phyloP scores from a whole-genome alignment of 1,140 invertebrate species.

The Drosophila elegans region DNA sequence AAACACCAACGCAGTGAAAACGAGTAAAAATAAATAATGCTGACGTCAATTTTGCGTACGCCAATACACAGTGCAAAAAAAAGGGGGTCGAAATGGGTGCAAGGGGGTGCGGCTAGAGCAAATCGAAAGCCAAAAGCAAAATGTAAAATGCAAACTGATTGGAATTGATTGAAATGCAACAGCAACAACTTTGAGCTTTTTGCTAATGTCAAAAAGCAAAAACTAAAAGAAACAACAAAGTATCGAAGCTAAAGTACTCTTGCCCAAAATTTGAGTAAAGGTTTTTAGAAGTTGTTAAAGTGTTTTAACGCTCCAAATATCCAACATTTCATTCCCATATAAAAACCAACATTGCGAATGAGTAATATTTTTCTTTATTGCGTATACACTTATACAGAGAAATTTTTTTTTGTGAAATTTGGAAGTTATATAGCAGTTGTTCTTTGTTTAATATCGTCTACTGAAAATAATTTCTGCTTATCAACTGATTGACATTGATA shows the following conservation, averaged over 20 bases:
- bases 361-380: background rate
- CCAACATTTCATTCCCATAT: too few relatives aligned
- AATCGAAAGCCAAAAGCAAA: constrained; percentile 52
- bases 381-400: too few relatives aligned
- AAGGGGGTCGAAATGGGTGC: background rate
- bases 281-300: background rate
- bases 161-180: constrained; percentile 77
- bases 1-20: constrained; percentile 54
- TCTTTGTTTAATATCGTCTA: too few relatives aligned
- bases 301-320: too few relatives aligned
- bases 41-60: constrained; percentile 85
- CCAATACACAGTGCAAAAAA: constrained; percentile 24
- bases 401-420: too few relatives aligned
- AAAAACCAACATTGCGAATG: background rate
- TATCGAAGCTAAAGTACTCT: background rate
- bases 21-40: constrained; percentile 78
- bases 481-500: too few relatives aligned
- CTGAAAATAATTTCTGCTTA: too few relatives aligned
- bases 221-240: constrained; percentile 1
- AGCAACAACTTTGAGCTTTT: constrained; percentile 35
- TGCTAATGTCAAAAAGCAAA: constrained; percentile 37
- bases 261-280: background rate
- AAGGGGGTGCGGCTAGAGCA: constrained; percentile 4
- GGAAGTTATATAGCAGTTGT: too few relatives aligned
- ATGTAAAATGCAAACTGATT: constrained; percentile 68